Base-by-base conservation (phyloP, 2,113 vertebrate species). In the Cebidichthys violaceus region DNA sequence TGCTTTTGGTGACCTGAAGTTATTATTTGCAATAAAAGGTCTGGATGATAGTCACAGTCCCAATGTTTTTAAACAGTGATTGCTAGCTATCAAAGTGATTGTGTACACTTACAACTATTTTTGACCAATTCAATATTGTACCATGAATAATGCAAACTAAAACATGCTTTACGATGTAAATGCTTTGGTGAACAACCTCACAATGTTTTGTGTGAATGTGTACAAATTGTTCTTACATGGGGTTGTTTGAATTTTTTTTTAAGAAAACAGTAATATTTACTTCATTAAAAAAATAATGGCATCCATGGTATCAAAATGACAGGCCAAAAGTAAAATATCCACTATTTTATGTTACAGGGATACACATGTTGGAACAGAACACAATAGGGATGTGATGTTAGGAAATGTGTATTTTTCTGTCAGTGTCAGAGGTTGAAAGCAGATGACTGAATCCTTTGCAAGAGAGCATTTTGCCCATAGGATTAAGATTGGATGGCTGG, bases 401-500 rank as follows among this genome's bases (percentile, higher is more conserved):
- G 75, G 74, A 90, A 90, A 89, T 85, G 84, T 88, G 84, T 84
- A 62, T 86, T 91, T 92, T 89, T 84, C 82, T 90, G 89, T 88
- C 86, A 80, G 86, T 93, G 91, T 93, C 90, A 93, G 85, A 87
- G 91, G 92, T 93, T 94, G 89, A 93, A 94, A 91, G 90, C 90
- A 89, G 91, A 94, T 90, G 93, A 93, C 89, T 92, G 93, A 94
- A 93, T 93, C 90, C 79, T 86, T 88, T 93, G 91, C 90, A 91
- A 91, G 90, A 90, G 90, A 92, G 90, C 89, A 90, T 93, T 92
- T 92, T 91, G 91, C 92, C 90, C 92, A 88, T 88, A 91, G 92
- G 93, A 93, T 94, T 94, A 94, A 93, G 90, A 92, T 89, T 91
- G 93, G 92, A 93, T 93, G 93, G 89, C 86, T 92, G 92, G 91